Conservation (phyloP, 2,797 vertebrate genomes). For the Alcedo quadribrachys region DNA sequence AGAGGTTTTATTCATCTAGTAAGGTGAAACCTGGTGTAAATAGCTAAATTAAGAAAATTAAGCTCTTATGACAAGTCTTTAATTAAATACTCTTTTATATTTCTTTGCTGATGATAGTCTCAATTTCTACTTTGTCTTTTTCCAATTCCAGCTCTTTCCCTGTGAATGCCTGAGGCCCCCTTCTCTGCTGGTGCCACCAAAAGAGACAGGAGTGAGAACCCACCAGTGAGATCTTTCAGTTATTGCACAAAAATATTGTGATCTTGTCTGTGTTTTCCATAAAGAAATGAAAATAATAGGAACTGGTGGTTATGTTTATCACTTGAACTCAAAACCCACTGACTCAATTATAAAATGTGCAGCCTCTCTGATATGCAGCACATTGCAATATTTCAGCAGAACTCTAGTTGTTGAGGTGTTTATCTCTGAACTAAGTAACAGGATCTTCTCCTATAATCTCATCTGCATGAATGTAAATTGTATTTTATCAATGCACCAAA, state of each 20-base stretch:
- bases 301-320: background rate
- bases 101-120: background rate
- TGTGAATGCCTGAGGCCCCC: background rate
- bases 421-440: conserved; percentile 6
- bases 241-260: background rate
- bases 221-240: background rate
- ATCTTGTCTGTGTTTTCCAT: background rate
- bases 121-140: background rate
- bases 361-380: background rate
- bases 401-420: background rate
- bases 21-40: background rate
- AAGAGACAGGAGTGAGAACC: background rate
- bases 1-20: background rate
- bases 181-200: background rate
- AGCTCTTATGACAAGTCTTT: background rate
- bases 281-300: background rate
- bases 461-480: conserved; percentile 3
- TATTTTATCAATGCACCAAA: conserved; percentile 30
- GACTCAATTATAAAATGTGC: background rate
- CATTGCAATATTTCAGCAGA: background rate
- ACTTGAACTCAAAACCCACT: background rate
- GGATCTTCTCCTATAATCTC: background rate
- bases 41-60: background rate
- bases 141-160: background rate
- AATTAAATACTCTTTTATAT: background rate